phyloP scores from a whole-genome alignment of 1,140 invertebrate genomes.

The Drosophila sechellia region DNA sequence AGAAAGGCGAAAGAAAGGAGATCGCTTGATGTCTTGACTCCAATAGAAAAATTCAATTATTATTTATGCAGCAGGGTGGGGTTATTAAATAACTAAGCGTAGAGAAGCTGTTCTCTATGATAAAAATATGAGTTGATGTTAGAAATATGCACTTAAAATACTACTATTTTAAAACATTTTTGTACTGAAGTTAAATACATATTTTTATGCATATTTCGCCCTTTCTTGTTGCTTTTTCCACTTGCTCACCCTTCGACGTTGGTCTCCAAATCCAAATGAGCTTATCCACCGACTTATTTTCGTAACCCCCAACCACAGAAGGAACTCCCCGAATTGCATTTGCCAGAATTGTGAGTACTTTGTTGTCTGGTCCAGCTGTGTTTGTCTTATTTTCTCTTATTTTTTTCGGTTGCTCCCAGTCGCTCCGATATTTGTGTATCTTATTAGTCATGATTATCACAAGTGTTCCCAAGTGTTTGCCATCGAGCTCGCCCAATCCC shows the following conservation, averaged over 20 bases:
- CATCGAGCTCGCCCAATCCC: constrained; percentile 7
- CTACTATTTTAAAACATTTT: no score
- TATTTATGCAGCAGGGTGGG: not conserved
- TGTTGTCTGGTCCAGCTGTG: constrained; percentile 40
- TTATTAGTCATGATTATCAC: constrained; percentile 83
- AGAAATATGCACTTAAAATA: no score
- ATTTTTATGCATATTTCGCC: not conserved
- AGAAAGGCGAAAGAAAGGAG: not conserved
- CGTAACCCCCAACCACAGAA: constrained; percentile 1
- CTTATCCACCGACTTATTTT: constrained; percentile 26
- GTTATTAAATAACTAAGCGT: not conserved
- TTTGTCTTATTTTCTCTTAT: constrained; percentile 34
- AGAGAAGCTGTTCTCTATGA: not conserved
- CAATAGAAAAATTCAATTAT: constrained; percentile 37
- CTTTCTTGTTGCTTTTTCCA: not conserved
- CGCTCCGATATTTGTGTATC: constrained; percentile 56
- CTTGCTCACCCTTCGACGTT: constrained; percentile 8
- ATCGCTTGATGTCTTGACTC: constrained; percentile 13
- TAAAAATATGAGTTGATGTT: not conserved
- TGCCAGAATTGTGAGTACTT: constrained; percentile 23
- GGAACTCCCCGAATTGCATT: constrained; percentile 30
- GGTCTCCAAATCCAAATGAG: constrained; percentile 9
- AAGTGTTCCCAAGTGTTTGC: constrained; percentile 70
- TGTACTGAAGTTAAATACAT: no score
- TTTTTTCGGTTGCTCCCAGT: constrained; percentile 22